Evolutionary conservation across 2,888 invertebrate genomes (phyloP), one percentile per base, ranked within the genome.

Genomic region (Drosophila aldrichi): DNA sequence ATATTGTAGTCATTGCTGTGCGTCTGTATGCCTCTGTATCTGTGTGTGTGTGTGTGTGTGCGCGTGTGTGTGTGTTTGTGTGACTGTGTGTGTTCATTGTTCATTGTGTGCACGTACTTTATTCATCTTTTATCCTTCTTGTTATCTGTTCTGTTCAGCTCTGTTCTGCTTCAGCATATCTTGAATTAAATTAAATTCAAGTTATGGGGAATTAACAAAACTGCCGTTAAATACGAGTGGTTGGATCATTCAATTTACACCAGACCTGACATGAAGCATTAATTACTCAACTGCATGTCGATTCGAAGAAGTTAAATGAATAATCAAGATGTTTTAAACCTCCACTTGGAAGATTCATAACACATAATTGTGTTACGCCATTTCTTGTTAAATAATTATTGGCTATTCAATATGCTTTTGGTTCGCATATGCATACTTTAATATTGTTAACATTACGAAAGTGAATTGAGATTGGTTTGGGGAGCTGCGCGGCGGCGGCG

Each of bases 71-170:
- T 52, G 34, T 44, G 14, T 40, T 20, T 36, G n/a, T 32, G 8
- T 57, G 14, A n/a, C n/a, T 52, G 44, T 44, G 44, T 40, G 32
- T 36, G 16, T 32, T n/a, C 60, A 69, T 72, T 65, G 55, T 60
- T 57, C 60, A 83, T 84, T 84, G 79, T 70, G 59, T 58, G 67
- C 81, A 87, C 88, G 85, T 81, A 79, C 54, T 84, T 73, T 66
- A 79, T 71, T 67, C 79, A 67, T 79, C 56, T 57, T 43, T 82
- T 64, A 65, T 60, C 52, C 56, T 58, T 56, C 54, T 64, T 82
- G 75, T 69, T 67, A 70, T 66, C 59, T 43, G 52, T 43, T 43
- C 38, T 34, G 48, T 40, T 48, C 48, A 32, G 36, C 41, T 43
- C 44, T 36, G 40, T 54, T 46, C 46, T 49, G 34, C 29, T 36